Percentiles rank a stretch among this genome's conserved stretches.
These are phyloP conservation scores for Labrus mixtus DNA, from an alignment of 2,113 vertebrate genomes.

Conservation along the genomic window DNA sequence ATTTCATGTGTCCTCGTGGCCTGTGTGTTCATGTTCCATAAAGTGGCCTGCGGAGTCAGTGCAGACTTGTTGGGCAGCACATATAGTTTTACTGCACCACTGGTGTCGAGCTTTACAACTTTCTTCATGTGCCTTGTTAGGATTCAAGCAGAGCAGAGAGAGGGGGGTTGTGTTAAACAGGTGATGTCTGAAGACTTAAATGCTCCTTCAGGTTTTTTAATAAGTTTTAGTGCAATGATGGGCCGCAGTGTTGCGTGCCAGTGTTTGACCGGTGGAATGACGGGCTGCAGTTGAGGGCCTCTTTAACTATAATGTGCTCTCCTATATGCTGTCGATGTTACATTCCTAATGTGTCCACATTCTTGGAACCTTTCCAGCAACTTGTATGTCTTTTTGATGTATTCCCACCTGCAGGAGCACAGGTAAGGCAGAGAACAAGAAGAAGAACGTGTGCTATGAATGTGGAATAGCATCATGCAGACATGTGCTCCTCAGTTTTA, in stretches of 20 bases:
- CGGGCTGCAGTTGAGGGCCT: background rate
- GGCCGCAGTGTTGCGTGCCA: background rate
- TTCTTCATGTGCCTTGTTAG: constrained; percentile 16
- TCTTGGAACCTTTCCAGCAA: constrained; percentile 9
- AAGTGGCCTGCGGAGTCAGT: constrained; percentile 36
- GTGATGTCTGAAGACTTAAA: constrained; percentile 5
- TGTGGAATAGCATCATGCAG: background rate
- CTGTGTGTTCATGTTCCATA: background rate
- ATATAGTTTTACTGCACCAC: constrained; percentile 9
- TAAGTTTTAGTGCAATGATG: background rate
- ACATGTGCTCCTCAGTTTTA: background rate
- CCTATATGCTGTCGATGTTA: background rate
- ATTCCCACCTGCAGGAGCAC: background rate
- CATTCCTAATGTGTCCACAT: constrained; percentile 14
- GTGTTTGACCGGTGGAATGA: background rate
- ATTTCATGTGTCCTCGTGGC: background rate
- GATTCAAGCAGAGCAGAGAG: background rate
- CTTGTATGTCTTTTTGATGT: constrained; percentile 11
- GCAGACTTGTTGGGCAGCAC: constrained; percentile 21
- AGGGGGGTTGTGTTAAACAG: constrained; percentile 6
- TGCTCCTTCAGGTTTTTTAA: background rate
- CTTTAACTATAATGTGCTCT: background rate
- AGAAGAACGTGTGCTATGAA: background rate
- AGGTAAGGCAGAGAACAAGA: background rate
- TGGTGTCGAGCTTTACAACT: constrained; percentile 12